phyloP scores from a whole-genome alignment of 2,113 vertebrate genomes.

The Rhinopithecus roxellana region DNA sequence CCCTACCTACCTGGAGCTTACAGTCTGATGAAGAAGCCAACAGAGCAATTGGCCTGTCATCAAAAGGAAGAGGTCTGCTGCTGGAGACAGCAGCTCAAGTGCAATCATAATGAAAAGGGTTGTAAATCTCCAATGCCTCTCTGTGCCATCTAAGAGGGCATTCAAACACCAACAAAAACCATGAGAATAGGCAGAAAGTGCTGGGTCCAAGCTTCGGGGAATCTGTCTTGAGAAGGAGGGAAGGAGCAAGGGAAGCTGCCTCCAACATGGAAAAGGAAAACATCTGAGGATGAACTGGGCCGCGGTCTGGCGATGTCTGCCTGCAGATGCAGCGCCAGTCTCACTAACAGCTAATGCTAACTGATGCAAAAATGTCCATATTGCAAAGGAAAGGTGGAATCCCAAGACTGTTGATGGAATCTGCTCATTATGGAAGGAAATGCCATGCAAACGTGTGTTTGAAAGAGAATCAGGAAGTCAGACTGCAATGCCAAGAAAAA shows the following conservation, averaged over 20 bases:
- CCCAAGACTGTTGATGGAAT: background rate
- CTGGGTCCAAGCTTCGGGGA: background rate
- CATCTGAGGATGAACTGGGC: background rate
- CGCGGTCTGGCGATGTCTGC: background rate
- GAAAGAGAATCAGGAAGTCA: background rate
- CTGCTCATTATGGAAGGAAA: background rate
- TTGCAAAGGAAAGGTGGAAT: background rate
- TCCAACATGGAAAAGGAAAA: background rate
- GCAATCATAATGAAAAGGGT: rapidly evolving
- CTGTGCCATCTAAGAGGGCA: rapidly evolving
- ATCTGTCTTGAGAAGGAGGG: background rate
- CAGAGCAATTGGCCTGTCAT: background rate
- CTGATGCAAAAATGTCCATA: background rate
- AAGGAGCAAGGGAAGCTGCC: background rate
- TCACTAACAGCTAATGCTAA: background rate
- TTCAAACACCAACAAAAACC: background rate
- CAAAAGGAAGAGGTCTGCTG: too few species aligned
- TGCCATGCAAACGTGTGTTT: background rate
- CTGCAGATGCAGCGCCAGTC: rapidly evolving
- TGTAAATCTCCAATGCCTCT: background rate
- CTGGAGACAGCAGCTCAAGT: background rate
- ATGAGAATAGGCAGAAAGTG: background rate
- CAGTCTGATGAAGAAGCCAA: background rate
- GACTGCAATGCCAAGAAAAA: background rate
- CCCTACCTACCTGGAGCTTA: background rate